These are phyloP conservation scores for Parnassius orleans DNA, from an alignment of 2,888 invertebrate genomes.

Conservation along the genomic window DNA sequence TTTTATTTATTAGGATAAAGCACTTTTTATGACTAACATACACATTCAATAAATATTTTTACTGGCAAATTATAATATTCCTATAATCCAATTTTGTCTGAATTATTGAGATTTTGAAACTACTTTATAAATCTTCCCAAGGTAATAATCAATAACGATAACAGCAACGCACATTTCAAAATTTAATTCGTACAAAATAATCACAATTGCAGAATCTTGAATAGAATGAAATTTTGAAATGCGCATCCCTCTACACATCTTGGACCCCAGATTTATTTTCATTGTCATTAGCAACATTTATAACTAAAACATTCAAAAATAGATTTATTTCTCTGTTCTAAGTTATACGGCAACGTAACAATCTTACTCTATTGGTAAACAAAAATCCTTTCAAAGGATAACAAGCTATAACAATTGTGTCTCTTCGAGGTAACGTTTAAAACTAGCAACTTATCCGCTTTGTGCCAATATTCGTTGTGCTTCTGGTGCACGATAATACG, in stretches of 20 bases:
- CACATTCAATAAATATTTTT: neutral
- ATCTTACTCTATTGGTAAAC: conserved; percentile 64
- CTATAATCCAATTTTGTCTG: conserved; percentile 1
- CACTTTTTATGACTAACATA: conserved; percentile 8
- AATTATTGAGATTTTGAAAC: conserved; percentile 19
- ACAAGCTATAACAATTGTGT: conserved; percentile 73
- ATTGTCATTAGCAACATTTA: conserved; percentile 64
- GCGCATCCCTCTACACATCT: conserved; percentile 54
- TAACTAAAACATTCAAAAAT: conserved; percentile 71
- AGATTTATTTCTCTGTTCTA: conserved; percentile 61
- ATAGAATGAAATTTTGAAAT: conserved; percentile 42
- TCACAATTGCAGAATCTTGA: conserved; percentile 1
- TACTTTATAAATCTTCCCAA: conserved; percentile 32
- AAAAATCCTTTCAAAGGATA: conserved; percentile 76
- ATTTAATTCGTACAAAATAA: conserved; percentile 32
- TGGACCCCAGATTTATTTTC: conserved; percentile 68
- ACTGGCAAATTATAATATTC: conserved; percentile 14
- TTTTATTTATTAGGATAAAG: conserved; percentile 14
- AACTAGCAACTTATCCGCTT: conserved; percentile 60
- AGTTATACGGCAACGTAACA: conserved; percentile 57
- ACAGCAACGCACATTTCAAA: conserved; percentile 33
- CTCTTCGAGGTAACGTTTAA: conserved; percentile 68
- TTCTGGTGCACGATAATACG: conserved; percentile 41
- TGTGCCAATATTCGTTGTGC: conserved; percentile 65
- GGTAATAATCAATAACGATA: conserved; percentile 34